Base-by-base conservation (phyloP, 2,888 invertebrate genomes). In the Limnephilus auricula region DNA sequence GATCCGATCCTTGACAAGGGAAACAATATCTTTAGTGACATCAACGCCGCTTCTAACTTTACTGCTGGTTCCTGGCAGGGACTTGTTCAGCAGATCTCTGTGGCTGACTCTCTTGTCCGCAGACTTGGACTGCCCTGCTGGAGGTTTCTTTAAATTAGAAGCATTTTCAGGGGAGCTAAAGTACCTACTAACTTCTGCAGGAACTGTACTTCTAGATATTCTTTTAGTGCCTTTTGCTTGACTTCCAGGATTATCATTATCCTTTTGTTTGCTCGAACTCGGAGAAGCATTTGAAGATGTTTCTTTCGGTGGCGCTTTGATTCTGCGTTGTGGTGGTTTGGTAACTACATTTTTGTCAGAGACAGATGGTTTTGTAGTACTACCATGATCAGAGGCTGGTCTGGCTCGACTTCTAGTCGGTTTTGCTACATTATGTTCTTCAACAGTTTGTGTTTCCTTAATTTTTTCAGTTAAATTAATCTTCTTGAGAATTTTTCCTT, bases 1-100 rank as follows among this genome's bases (percentile, higher is more conserved):
- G 12, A 96, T 95, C 92, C 96, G 95, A 80, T 94, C 94, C 94
- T 96, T 96, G 84, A 97, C 95, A 89, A 97, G 94, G 90, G 95
- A 94, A n/a, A 96, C 94, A 50, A 97, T 95, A 93, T 96, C 96
- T 84, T 94, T 94, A 88, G 94, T 95, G 5, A 96, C 95, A 94
- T 96, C 95, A 93, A 94, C 94, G 92, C n/a, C 30, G 5, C 37
- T 50, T 34, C 37, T 87, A 15, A 12, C 32, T 31, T 45, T 50
- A 9, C 34, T 50, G 34, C 88, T 90, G 37, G 37, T 65, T 25
- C 88, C 65, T 6, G 86, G 90, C 32, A 82, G 50, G n/a, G 91
- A 88, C 88, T 88, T 91, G 31, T 87, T 88, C 34, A 89, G 94
- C 1, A 94, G 9, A 32, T 92, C 92, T 89, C 90, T 89, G 40